Percentiles rank a stretch among this genome's conserved stretches.
phyloP scores from a whole-genome alignment of 2,113 vertebrate genomes.

The Melanerpes aurifrons region DNA sequence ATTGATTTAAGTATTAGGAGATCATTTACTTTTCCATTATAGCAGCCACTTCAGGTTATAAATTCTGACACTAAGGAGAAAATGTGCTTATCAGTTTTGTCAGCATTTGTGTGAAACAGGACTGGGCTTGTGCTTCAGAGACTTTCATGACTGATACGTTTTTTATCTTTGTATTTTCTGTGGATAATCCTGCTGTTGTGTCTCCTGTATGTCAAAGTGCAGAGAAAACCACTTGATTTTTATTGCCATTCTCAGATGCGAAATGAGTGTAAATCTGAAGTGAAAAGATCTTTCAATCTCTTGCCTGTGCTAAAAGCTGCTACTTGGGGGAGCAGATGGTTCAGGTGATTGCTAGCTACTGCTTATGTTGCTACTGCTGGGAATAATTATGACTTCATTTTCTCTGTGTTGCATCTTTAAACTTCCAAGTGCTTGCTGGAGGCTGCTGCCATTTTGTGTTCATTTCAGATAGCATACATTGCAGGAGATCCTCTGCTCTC shows the following conservation, averaged over 20 bases:
- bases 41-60: constrained; percentile 71
- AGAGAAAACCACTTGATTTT: background rate
- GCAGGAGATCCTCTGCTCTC: background rate
- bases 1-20: constrained; percentile 74
- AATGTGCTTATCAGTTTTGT: constrained; percentile 64
- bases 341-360: background rate
- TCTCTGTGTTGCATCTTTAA: background rate
- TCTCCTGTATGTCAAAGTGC: background rate
- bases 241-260: background rate
- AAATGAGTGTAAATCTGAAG: background rate
- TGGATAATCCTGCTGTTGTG: background rate
- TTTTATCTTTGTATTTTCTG: constrained; percentile 2
- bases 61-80: constrained; percentile 61
- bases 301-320: background rate
- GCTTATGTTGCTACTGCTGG: background rate
- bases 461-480: background rate
- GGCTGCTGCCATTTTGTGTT: constrained; percentile 14
- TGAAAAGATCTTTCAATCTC: background rate
- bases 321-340: background rate
- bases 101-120: constrained; percentile 50
- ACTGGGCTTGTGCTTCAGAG: background rate
- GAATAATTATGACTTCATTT: background rate
- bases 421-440: background rate
- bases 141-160: background rate
- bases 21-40: constrained; percentile 74